A percentile compares a stretch with the other conserved stretches of the same genome.
phyloP scores from a whole-genome alignment of 1,140 invertebrate species.

The Aphaenogaster rudis region DNA sequence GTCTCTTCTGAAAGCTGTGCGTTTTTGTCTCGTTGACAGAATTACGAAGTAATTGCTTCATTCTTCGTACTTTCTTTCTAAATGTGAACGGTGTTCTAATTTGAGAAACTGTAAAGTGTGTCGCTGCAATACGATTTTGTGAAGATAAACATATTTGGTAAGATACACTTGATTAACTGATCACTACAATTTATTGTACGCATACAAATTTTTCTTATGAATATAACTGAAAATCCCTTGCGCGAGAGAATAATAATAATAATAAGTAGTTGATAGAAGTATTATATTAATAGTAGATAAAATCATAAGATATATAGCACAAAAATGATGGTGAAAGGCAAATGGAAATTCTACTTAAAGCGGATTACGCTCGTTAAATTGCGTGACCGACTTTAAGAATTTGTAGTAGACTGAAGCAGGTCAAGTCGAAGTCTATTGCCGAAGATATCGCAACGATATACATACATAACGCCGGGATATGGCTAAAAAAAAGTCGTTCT shows the following conservation, averaged over 20 bases:
- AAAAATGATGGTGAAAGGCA: slow-evolving; percentile 1
- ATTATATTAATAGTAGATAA: slow-evolving; percentile 6
- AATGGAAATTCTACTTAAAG: not conserved
- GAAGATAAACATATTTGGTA: not conserved
- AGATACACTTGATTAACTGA: not conserved
- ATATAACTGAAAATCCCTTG: not conserved
- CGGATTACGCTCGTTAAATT: slow-evolving; percentile 4
- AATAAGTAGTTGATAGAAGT: not conserved
- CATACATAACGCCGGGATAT: not conserved
- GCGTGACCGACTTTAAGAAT: slow-evolving; percentile 8
- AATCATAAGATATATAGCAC: slow-evolving; percentile 1
- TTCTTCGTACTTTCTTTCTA: not conserved
- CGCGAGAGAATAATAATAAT: not conserved
- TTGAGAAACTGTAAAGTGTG: not conserved
- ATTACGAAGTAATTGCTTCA: not conserved
- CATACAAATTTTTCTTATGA: not conserved
- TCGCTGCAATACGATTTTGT: slow-evolving; percentile 5
- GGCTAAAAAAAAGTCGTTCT: slow-evolving; percentile 18
- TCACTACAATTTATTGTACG: not conserved
- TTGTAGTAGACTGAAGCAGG: not conserved
- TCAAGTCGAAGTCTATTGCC: not conserved
- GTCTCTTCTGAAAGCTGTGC: not conserved
- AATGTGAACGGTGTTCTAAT: not conserved
- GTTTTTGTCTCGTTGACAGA: not conserved
- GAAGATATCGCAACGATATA: not conserved